Evolutionary conservation across 2,888 invertebrate species (phyloP), one percentile per base, ranked within the genome.

Genomic region (Deilephila elpenor): DNA sequence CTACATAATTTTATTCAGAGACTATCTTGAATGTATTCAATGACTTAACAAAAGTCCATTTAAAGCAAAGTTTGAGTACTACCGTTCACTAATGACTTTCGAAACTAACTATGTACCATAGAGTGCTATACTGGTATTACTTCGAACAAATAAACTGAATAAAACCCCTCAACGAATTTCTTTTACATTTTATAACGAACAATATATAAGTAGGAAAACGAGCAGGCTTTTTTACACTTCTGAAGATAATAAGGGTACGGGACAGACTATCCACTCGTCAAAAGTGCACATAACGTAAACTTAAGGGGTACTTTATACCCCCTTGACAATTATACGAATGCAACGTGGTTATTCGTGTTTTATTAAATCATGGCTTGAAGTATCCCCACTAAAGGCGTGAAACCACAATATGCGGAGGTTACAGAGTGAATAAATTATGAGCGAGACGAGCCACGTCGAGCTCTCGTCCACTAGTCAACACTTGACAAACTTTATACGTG

Each of bases 401-500:
- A 82, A 80, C 85, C 84, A 81, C 86, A 84, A 83, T 84, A 82
- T 81, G 82, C 84, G 81, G 84, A 82, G 86, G 85, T 88, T 88
- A 85, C 84, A 84, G 78, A 74, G 80, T 89, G 88, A 90, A 90
- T 90, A 89, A 88, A 84, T 89, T 87, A 89, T 85, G 82, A 84
- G 82, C 74, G 78, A 76, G 44, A 64, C 64, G 59, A 80, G 79
- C 78, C 78, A 79, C 79, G 81, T 83, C 78, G 81, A 74, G 79
- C 77, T 64, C 64, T 64, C 72, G 70, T 70, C 71, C 17, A 71
- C 60, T 29, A 78, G 82, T 82, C 81, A 76, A 80, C 80, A 77
- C 59, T 71, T 19, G 17, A 67, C 37, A 62, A 37, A 62, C 67
- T 51, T 44, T 51, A 51, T 51, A 67, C 44, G 11, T 67, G 56